Evolutionary conservation across 2,888 invertebrate species (phyloP).

Genomic region (Pteria penguin): DNA sequence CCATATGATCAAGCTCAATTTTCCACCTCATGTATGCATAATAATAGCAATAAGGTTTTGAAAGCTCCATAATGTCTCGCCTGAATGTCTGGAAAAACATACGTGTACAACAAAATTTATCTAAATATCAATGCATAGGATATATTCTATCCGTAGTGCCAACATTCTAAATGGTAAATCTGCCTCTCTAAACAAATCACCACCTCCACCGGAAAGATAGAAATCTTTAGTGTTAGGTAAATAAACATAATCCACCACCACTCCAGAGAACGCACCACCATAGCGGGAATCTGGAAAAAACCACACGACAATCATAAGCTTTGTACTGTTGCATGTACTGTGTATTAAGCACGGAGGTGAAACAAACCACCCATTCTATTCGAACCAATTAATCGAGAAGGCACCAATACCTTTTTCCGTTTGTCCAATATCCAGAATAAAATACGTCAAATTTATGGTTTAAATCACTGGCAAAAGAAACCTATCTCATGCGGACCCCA

Average conservation of each 20-base stretch:
- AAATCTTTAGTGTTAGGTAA: constrained; percentile 32
- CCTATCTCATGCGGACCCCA: constrained; percentile 43
- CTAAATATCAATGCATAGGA: no score
- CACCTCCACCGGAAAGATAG: constrained; percentile 2
- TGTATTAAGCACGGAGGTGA: constrained; percentile 22
- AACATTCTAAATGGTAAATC: constrained; percentile 42
- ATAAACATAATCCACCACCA: constrained; percentile 9
- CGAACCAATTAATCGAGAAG: constrained; percentile 22
- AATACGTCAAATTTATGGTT: constrained; percentile 40
- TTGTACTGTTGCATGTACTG: constrained; percentile 21
- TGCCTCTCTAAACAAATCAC: constrained; percentile 31
- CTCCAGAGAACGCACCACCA: neutral
- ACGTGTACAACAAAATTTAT: no score
- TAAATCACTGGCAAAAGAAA: constrained; percentile 44
- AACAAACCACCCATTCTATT: constrained; percentile 24
- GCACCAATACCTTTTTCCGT: constrained; percentile 13
- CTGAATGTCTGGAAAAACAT: constrained; percentile 38
- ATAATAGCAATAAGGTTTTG: constrained; percentile 28
- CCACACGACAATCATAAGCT: constrained; percentile 24
- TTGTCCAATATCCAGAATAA: constrained; percentile 42
- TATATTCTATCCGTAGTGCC: constrained; percentile 20
- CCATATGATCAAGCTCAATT: constrained; percentile 31
- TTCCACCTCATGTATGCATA: constrained; percentile 39
- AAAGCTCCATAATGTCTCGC: constrained; percentile 19
- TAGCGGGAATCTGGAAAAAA: constrained; percentile 16